Conservation (phyloP, 1,140 invertebrate genomes). For the Drosophila miranda region DNA sequence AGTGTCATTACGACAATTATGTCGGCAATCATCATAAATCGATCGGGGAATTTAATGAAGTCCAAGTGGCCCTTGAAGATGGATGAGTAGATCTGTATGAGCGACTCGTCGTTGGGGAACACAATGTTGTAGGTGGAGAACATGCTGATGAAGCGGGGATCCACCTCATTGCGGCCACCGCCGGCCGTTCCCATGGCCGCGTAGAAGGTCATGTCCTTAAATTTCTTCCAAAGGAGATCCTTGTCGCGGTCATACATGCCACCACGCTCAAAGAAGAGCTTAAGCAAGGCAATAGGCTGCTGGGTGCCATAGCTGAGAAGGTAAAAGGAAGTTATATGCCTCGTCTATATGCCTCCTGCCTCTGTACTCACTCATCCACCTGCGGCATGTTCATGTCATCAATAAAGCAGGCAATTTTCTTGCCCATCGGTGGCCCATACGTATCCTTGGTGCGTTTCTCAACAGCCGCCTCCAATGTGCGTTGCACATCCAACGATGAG, state of each 20-base stretch:
- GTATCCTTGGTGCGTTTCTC: conserved; percentile 95
- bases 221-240: conserved; percentile 93
- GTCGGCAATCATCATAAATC: conserved; percentile 86
- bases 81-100: conserved; percentile 92
- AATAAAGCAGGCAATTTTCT: conserved; percentile 93
- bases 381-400: conserved; percentile 98
- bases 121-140: conserved; percentile 94
- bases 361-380: conserved; percentile 84
- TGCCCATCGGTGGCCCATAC: conserved; percentile 93
- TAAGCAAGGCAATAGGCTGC: conserved; percentile 94
- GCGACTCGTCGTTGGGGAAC: conserved; percentile 89
- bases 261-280: conserved; percentile 91
- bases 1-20: conserved; percentile 90
- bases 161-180: conserved; percentile 93
- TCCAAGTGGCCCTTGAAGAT: conserved; percentile 90
- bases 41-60: conserved; percentile 85
- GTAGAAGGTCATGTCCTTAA: conserved; percentile 92
- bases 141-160: conserved; percentile 94
- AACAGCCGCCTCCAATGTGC: conserved; percentile 91
- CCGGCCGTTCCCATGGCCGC: conserved; percentile 89
- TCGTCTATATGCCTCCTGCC: conserved; percentile 6
- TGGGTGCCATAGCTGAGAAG: conserved; percentile 91
- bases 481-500: conserved; percentile 93
- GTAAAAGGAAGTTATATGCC: background rate
- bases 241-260: conserved; percentile 95